Evolutionary conservation across 2,888 invertebrate genomes (phyloP), one percentile per base, ranked within the genome.

Genomic region (Hirtodrosophila trivittata): DNA sequence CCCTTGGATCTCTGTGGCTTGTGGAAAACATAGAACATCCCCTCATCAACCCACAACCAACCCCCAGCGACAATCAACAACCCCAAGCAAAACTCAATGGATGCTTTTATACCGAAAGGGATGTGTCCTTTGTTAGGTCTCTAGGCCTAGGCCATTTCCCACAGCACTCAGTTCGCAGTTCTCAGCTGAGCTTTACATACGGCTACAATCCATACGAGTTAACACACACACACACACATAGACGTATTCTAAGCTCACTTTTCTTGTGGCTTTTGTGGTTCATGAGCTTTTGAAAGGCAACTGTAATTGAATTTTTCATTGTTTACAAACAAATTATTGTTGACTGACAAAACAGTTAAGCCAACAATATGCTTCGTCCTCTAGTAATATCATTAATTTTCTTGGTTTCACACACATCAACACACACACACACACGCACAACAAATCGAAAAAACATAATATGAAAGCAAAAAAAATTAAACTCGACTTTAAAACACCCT

Each of bases 281-380:
- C 45, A 50, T 12, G 18, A 50, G 68, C 54, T 68, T 73, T 62
- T 49, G 47, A 62, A 54, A 55, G 47, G 70, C 51, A 69, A 69
- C 68, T 63, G 72, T 80, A 80, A 80, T 85, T 80, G 77, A 80
- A 85, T 80, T 82, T 77, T 52, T 56, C 71, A 66, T 78, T 85
- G 78, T 85, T 82, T 72, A 72, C 66, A 69, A 75, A 77, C 82
- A 80, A 85, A 78, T 67, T 75, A 66, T 82, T 75, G 75, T 81
- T 81, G 77, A 38, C 73, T 71, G 42, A 55, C 59, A 71, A 60
- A 78, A 67, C 60, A 65, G 47, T 18, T 32, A 46, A 37, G 65
- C 25, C 55, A 57, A 71, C 62, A 71, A 67, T 62, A 39, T 59
- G 47, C 16, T 35, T 14, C 30, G 32, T 21, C 18, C 18, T 21